These are phyloP conservation scores for Ferrisia virgata DNA, from an alignment of 2,888 invertebrate species.

Conservation along the genomic window DNA sequence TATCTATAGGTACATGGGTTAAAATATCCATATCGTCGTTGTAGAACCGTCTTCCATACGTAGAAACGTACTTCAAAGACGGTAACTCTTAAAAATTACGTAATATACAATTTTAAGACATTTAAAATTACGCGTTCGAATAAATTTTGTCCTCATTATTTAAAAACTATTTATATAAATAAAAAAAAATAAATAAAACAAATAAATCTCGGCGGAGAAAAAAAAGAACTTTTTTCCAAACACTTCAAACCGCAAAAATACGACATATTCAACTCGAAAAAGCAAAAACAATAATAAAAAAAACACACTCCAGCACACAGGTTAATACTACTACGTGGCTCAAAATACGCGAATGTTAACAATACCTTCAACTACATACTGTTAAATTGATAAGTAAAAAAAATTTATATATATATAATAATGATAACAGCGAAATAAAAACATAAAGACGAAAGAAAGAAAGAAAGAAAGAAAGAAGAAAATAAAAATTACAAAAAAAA, in stretches of 20 bases:
- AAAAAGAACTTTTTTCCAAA: slow-evolving; percentile 10
- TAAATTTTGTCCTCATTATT: background rate
- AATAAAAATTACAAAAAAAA: background rate
- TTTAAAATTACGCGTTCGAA: slow-evolving; percentile 2
- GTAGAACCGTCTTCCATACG: background rate
- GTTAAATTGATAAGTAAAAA: background rate
- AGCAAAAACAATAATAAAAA: background rate
- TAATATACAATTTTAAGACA: slow-evolving; percentile 27
- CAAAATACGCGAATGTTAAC: slow-evolving; percentile 4
- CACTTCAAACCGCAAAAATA: background rate
- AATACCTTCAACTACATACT: background rate
- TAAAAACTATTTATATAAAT: slow-evolving; percentile 8
- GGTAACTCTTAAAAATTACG: background rate
- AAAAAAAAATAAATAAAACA: background rate
- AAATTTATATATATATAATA: background rate
- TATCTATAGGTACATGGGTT: no score
- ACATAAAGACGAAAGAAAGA: background rate
- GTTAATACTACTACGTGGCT: background rate
- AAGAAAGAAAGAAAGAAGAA: background rate
- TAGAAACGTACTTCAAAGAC: background rate
- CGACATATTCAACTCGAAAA: background rate
- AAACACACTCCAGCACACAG: background rate
- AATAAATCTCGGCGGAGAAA: background rate
- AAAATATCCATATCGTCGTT: background rate
- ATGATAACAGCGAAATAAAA: background rate